These are phyloP conservation scores for Parnassius glacialis DNA, from an alignment of 2,888 invertebrate genomes.

Conservation along the genomic window DNA sequence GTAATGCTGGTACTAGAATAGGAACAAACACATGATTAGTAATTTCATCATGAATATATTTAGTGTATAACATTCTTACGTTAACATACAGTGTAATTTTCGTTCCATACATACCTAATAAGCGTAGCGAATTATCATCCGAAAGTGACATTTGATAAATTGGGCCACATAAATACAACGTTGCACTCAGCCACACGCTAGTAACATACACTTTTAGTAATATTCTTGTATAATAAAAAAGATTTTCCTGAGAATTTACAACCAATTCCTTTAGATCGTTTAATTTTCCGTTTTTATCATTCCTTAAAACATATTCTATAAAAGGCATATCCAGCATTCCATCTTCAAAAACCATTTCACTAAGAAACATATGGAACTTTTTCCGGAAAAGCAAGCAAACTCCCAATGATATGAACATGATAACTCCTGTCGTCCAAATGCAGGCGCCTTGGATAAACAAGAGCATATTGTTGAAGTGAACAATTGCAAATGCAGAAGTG, in stretches of 20 bases:
- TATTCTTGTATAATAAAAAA: constrained; percentile 49
- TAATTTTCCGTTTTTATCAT: constrained; percentile 38
- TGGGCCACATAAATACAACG: constrained; percentile 58
- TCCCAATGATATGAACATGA: constrained; percentile 60
- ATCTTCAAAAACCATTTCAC: constrained; percentile 60
- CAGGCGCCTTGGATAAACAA: constrained; percentile 67
- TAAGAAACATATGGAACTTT: constrained; percentile 52
- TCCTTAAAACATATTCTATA: constrained; percentile 41
- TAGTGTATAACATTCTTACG: too few species aligned
- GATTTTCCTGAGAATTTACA: constrained; percentile 46
- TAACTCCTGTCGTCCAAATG: constrained; percentile 66
- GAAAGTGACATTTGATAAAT: constrained; percentile 54
- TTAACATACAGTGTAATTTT: background rate
- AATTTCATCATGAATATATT: too few species aligned
- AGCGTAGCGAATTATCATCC: constrained; percentile 51
- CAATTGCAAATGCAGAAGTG: constrained; percentile 55
- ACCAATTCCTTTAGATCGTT: constrained; percentile 53
- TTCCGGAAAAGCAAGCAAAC: constrained; percentile 56
- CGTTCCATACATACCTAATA: constrained; percentile 51
- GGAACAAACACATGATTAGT: too few species aligned
- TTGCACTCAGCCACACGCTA: constrained; percentile 52
- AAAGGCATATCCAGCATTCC: constrained; percentile 57
- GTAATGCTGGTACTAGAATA: too few species aligned
- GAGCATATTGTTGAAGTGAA: constrained; percentile 44
- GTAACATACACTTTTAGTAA: constrained; percentile 53